A percentile compares a stretch with the other conserved stretches of the same genome.
These are phyloP conservation scores for Osmerus eperlanus DNA, from an alignment of 2,113 vertebrate species.

Conservation along the genomic window DNA sequence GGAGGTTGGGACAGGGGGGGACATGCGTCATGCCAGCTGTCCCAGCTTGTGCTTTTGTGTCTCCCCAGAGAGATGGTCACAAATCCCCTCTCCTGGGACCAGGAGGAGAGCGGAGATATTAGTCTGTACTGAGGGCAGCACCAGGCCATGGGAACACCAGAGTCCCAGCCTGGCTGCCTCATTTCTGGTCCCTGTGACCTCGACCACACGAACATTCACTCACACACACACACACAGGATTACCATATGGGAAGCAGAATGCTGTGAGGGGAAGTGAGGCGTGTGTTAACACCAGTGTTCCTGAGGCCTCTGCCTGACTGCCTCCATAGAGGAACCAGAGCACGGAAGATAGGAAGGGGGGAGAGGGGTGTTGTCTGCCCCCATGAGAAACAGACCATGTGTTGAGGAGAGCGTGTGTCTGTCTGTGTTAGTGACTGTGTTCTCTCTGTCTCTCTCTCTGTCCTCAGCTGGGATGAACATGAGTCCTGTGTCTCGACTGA, in stretches of 20 bases:
- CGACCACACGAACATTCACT: no score
- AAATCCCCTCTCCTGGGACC: slow-evolving; percentile 36
- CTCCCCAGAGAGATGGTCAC: slow-evolving; percentile 46
- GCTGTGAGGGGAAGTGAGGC: slow-evolving; percentile 50
- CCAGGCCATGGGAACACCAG: no score
- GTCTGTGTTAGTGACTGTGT: neutral
- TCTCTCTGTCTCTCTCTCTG: slow-evolving; percentile 16
- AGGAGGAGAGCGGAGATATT: neutral
- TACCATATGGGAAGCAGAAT: slow-evolving; percentile 56
- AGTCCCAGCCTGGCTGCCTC: neutral
- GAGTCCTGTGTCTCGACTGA: slow-evolving; percentile 91
- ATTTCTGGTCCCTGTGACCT: neutral
- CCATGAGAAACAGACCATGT: slow-evolving; percentile 38
- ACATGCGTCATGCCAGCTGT: slow-evolving; percentile 59
- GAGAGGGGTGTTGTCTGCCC: slow-evolving; percentile 25
- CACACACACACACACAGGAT: slow-evolving; percentile 29
- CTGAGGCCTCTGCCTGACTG: slow-evolving; percentile 32
- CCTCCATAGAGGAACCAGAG: slow-evolving; percentile 30
- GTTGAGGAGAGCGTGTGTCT: slow-evolving; percentile 15
- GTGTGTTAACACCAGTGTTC: slow-evolving; percentile 61
- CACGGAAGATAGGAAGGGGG: slow-evolving; percentile 1
- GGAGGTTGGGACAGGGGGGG: neutral
- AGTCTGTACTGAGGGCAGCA: no score
- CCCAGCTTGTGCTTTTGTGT: slow-evolving; percentile 23
- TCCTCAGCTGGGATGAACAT: slow-evolving; percentile 92